These are phyloP conservation scores for Oxyteleia sp. DNA, from an alignment of 2,888 invertebrate genomes.

Conservation along the genomic window DNA sequence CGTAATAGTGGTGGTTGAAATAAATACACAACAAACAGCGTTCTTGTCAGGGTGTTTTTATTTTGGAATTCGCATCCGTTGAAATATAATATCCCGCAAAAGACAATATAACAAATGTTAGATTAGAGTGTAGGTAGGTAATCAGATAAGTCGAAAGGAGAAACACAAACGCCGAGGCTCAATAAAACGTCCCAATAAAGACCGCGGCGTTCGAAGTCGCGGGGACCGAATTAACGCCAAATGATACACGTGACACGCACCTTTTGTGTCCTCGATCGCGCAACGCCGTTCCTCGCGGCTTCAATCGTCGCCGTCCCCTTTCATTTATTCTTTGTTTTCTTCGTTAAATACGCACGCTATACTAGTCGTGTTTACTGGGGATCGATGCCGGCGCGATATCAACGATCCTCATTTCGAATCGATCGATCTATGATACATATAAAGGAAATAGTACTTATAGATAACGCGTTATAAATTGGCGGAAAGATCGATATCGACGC, in stretches of 20 bases:
- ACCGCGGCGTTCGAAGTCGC: conserved; percentile 22
- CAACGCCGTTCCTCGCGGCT: conserved; percentile 13
- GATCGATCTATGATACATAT: conserved; percentile 74
- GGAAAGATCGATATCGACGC: conserved; percentile 76
- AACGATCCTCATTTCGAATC: conserved; percentile 73
- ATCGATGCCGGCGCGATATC: conserved; percentile 74
- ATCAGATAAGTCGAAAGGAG: conserved; percentile 74
- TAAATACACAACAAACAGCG: conserved; percentile 3
- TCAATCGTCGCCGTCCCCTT: conserved; percentile 28
- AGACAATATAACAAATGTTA: conserved; percentile 77
- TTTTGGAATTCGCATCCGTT: conserved; percentile 79
- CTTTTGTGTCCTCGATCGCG: conserved; percentile 32
- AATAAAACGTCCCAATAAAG: conserved; percentile 69
- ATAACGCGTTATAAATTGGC: conserved; percentile 76
- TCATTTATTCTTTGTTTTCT: conserved; percentile 47
- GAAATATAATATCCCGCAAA: conserved; percentile 80
- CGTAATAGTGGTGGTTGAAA: conserved; percentile 8
- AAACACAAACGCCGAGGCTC: conserved; percentile 73
- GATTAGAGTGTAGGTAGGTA: conserved; percentile 75
- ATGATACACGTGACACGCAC: conserved; percentile 54
- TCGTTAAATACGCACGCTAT: conserved; percentile 64
- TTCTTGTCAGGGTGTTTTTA: conserved; percentile 77
- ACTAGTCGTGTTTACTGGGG: conserved; percentile 71
- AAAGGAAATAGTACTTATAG: conserved; percentile 74
- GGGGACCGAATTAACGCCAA: conserved; percentile 30